Evolutionary conservation across 2,113 vertebrate species (phyloP), one percentile per base, ranked within the genome.

Genomic region (Pteruthius melanotis): DNA sequence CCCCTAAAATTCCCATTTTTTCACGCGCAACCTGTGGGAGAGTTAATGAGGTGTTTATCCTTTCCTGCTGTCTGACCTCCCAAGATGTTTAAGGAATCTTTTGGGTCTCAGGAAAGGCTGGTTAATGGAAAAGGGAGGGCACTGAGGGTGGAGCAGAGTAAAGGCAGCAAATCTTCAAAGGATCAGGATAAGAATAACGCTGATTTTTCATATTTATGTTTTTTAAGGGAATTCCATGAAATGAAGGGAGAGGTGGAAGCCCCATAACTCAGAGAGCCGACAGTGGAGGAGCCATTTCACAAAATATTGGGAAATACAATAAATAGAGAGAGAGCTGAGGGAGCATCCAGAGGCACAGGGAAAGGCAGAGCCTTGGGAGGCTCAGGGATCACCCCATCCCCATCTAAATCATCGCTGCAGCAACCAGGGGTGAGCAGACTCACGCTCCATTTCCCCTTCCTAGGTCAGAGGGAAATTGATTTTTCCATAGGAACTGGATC

Each of bases 101-200:
- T 44, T 35, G 53, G 37, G 53, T 23, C 66, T 52, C 75, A 31
- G 75, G 33, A 42, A 85, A 49, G 60, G 31, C n/a, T 50, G 56
- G 52, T 54, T 75, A 59, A 54, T 59, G 52, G 23, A 26, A 57
- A 63, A 78, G 12, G 20, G 35, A 87, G 42, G 7, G 65, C 17
- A 57, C 13, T 45, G 31, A 18, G 22, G 0, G 0, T 45, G 52
- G 5, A 70, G 47, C 52, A 82, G 54, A 61, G 35, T 7, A 39
- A 92, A 76, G 59, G 27, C 49, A 76, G 45, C 35, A 82, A 78
- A 75, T 30, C 52, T 42, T 85, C 23, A 50, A 40, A 64, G 33
- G 70, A 28, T 19, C 0, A 0, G 52, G 63, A 64, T 64, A 35
- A 76, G 18, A 14, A 47, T 21, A 85, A 64, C 0, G 5, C 9